phyloP scores from a whole-genome alignment of 2,888 invertebrate species.

The Diploptera punctata region DNA sequence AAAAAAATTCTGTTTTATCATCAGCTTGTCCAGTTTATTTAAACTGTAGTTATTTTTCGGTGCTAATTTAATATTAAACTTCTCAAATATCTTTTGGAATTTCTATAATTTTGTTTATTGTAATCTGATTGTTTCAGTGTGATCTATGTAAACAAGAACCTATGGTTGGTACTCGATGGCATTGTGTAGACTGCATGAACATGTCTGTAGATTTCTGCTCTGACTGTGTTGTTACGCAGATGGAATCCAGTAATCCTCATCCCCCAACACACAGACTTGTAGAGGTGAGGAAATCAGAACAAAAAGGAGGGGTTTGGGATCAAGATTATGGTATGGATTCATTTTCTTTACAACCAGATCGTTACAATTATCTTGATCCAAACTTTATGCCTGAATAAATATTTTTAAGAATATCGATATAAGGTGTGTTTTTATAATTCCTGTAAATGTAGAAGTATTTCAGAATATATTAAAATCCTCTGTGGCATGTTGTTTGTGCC shows the following conservation, averaged over 20 bases:
- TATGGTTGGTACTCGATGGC: constrained; percentile 71
- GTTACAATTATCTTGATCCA: constrained; percentile 36
- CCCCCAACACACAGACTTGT: constrained; percentile 57
- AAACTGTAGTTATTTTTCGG: too few relatives aligned
- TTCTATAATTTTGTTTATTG: too few relatives aligned
- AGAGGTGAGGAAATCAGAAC: constrained; percentile 47
- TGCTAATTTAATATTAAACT: too few relatives aligned
- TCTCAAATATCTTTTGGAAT: too few relatives aligned
- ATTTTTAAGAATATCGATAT: too few relatives aligned
- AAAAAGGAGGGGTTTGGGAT: constrained; percentile 18
- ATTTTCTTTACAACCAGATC: background rate
- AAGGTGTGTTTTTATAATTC: background rate
- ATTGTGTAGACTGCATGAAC: constrained; percentile 68
- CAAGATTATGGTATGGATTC: constrained; percentile 28
- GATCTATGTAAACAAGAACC: constrained; percentile 69
- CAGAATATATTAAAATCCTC: too few relatives aligned
- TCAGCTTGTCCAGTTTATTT: too few relatives aligned
- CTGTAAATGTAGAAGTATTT: too few relatives aligned
- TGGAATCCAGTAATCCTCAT: constrained; percentile 58
- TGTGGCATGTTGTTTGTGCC: too few relatives aligned
- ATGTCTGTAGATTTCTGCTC: constrained; percentile 67
- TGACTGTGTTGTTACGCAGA: constrained; percentile 66
- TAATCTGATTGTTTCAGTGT: constrained; percentile 59
- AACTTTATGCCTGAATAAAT: constrained; percentile 38
- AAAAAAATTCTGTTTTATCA: too few relatives aligned